Evolutionary conservation across 1,140 invertebrate genomes (phyloP).

Genomic region (Papilio dardanus): DNA sequence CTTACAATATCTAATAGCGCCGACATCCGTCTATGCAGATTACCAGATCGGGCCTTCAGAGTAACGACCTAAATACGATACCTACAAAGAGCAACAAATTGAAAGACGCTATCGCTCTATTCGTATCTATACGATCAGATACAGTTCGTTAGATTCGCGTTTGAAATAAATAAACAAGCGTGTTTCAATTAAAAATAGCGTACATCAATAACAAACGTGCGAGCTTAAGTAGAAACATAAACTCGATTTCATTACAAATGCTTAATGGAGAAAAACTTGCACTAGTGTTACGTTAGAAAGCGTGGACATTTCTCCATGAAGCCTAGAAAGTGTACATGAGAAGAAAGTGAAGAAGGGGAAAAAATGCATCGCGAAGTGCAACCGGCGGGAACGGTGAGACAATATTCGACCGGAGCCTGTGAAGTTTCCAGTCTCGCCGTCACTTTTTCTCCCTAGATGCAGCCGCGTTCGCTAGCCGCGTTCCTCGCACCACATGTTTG

Average conservation of each 20-base stretch:
- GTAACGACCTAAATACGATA: constrained; percentile 70
- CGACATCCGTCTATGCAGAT: constrained; percentile 81
- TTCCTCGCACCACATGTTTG: constrained; percentile 68
- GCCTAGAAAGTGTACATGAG: constrained; percentile 79
- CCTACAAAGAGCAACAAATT: constrained; percentile 59
- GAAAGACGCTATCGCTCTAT: constrained; percentile 33
- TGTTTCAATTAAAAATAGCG: constrained; percentile 5
- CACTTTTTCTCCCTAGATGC: constrained; percentile 74
- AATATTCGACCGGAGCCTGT: constrained; percentile 66
- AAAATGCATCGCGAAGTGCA: constrained; percentile 67
- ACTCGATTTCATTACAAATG: constrained; percentile 78
- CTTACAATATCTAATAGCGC: constrained; percentile 78
- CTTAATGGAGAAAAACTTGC: constrained; percentile 76
- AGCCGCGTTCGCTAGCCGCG: constrained; percentile 63
- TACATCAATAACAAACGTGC: constrained; percentile 40
- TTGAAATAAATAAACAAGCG: background rate
- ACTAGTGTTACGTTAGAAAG: constrained; percentile 79
- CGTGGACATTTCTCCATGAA: constrained; percentile 79
- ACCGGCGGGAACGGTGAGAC: constrained; percentile 62
- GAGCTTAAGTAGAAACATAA: constrained; percentile 56
- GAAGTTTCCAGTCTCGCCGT: constrained; percentile 66
- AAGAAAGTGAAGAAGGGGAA: constrained; percentile 81
- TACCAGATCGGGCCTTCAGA: constrained; percentile 75
- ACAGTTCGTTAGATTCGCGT: background rate
- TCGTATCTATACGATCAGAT: background rate